A percentile compares a stretch with the other conserved stretches of the same genome.
phyloP scores from a whole-genome alignment of 2,113 vertebrate genomes.

The Ammodytes marinus region DNA sequence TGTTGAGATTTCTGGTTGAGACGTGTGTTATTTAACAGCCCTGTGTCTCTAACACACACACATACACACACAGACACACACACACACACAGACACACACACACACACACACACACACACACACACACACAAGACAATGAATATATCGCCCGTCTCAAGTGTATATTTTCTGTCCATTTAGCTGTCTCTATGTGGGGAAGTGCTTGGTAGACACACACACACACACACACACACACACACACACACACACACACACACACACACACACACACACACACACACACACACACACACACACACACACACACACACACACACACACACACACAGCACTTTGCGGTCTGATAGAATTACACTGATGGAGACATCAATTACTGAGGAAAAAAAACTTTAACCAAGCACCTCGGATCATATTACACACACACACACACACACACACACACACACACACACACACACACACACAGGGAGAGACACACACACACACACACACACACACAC shows the following conservation, averaged over 20 bases:
- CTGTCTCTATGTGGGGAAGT: constrained; percentile 73
- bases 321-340: constrained; percentile 77
- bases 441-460: no score
- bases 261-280: constrained; percentile 79
- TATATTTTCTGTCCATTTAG: constrained; percentile 80
- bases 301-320: constrained; percentile 77
- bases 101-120: constrained; percentile 39
- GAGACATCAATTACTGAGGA: constrained; percentile 76
- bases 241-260: constrained; percentile 79
- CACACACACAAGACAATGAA: constrained; percentile 62
- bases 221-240: constrained; percentile 79
- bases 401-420: constrained; percentile 60
- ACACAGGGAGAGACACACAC: no score
- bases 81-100: constrained; percentile 22
- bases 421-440: no score
- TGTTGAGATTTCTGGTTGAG: constrained; percentile 39
- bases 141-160: constrained; percentile 75
- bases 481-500: no score
- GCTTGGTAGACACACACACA: constrained; percentile 76
- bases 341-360: constrained; percentile 82
- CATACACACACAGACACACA: constrained; percentile 9
- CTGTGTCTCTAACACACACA: background rate
- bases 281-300: constrained; percentile 79
- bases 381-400: constrained; percentile 57
- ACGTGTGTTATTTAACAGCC: constrained; percentile 47